Evolutionary conservation across 2,888 invertebrate genomes (phyloP).

Genomic region (Drymonia ruficornis): DNA sequence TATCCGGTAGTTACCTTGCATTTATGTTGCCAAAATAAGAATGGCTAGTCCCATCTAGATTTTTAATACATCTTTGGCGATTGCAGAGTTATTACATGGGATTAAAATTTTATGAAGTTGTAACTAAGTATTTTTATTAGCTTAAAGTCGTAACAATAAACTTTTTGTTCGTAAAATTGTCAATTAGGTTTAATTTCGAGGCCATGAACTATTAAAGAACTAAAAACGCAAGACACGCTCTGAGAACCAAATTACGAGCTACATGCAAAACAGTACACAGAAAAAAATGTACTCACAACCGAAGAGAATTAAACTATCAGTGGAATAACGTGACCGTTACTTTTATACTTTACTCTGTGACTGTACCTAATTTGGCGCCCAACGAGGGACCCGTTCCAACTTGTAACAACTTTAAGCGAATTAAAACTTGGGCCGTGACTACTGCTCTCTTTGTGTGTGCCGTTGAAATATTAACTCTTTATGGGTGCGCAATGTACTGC

Average conservation of each 20-base stretch:
- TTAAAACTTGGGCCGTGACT: conserved; percentile 80
- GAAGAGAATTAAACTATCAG: conserved; percentile 80
- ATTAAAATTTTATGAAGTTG: no score
- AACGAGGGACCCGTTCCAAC: conserved; percentile 79
- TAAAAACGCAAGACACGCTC: conserved; percentile 25
- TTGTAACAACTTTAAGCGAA: conserved; percentile 84
- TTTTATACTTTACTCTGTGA: conserved; percentile 53
- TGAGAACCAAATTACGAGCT: conserved; percentile 53
- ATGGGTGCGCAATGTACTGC: conserved; percentile 74
- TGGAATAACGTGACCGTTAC: conserved; percentile 61
- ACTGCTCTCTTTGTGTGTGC: conserved; percentile 76
- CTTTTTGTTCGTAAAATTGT: no score
- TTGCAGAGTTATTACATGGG: no score
- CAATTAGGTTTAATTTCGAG: not conserved
- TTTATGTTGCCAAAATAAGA: no score
- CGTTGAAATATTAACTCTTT: conserved; percentile 83
- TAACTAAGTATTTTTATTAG: no score
- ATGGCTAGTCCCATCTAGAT: no score
- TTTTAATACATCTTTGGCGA: no score
- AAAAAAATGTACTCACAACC: conserved; percentile 54
- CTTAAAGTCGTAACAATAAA: no score
- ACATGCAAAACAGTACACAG: conserved; percentile 53
- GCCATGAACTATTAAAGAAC: conserved; percentile 22
- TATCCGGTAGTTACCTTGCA: no score
- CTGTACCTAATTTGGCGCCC: conserved; percentile 81